These are phyloP conservation scores for Erythrolamprus reginae DNA, from an alignment of 2,113 vertebrate species.

Conservation along the genomic window DNA sequence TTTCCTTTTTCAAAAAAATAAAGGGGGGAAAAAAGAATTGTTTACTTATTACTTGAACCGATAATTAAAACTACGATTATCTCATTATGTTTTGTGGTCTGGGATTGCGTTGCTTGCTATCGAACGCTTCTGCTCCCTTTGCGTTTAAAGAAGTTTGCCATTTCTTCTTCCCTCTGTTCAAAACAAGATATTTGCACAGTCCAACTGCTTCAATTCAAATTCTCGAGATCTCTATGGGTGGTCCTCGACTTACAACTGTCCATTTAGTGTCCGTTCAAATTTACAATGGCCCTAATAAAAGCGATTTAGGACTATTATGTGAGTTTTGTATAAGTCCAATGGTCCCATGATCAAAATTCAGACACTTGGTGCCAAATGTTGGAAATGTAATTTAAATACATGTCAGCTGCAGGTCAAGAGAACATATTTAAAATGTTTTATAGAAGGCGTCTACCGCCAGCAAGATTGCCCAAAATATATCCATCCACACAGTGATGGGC, in stretches of 20 bases:
- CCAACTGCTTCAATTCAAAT: no score
- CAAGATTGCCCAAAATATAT: no score
- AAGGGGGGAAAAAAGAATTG: no score
- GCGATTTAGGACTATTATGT: not conserved
- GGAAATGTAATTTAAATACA: no score
- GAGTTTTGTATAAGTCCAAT: not conserved
- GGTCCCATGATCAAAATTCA: not conserved
- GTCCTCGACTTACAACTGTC: not conserved
- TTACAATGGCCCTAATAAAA: not conserved
- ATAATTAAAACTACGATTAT: not conserved
- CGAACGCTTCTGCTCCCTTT: not conserved
- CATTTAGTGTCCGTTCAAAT: not conserved
- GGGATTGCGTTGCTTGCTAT: not conserved
- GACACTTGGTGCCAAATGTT: not conserved
- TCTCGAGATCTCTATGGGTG: not conserved
- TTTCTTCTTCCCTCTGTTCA: not conserved
- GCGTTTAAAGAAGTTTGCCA: not conserved
- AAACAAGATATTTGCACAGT: not conserved
- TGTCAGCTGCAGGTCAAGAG: no score
- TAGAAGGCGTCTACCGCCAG: no score
- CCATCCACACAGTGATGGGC: no score
- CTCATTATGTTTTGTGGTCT: not conserved
- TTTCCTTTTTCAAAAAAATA: not conserved
- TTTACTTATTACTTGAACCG: conserved; percentile 1
- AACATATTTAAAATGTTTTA: no score